Conservation (phyloP, 1,140 invertebrate species). For the Leguminivora glycinivorella region DNA sequence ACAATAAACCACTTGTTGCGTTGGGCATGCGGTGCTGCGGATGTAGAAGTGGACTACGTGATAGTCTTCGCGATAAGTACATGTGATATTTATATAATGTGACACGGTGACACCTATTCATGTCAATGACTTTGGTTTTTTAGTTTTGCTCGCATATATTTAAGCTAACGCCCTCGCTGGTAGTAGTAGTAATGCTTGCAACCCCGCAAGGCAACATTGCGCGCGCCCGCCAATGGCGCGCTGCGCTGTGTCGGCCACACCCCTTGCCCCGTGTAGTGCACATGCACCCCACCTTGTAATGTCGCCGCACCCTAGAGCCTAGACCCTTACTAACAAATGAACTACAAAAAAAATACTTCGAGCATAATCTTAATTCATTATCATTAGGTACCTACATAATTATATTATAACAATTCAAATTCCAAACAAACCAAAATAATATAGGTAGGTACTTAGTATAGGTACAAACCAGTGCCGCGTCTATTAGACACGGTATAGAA, state of each 20-base stretch:
- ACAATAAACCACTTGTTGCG: neutral
- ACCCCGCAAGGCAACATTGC: conserved; percentile 34
- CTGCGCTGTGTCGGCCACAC: conserved; percentile 44
- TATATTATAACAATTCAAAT: too few species aligned
- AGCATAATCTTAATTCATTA: neutral
- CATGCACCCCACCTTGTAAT: conserved; percentile 40
- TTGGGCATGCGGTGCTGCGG: neutral
- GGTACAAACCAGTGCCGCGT: too few species aligned
- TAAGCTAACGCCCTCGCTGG: neutral
- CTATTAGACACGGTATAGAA: too few species aligned
- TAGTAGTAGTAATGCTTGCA: conserved; percentile 27
- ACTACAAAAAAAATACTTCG: neutral
- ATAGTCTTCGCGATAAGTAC: too few species aligned
- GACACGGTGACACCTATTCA: too few species aligned
- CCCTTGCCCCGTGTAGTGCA: conserved; percentile 48
- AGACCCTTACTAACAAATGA: neutral
- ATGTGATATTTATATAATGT: too few species aligned
- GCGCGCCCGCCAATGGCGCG: conserved; percentile 49
- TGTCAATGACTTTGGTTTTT: neutral
- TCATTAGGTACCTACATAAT: too few species aligned
- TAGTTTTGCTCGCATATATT: neutral
- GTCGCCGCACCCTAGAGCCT: conserved; percentile 30
- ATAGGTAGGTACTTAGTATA: too few species aligned
- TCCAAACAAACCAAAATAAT: too few species aligned
- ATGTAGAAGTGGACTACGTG: neutral